A percentile compares a stretch with the other conserved stretches of the same genome.
These are phyloP conservation scores for Rhagophthalmus giganteus DNA, from an alignment of 2,888 invertebrate species.

Conservation along the genomic window DNA sequence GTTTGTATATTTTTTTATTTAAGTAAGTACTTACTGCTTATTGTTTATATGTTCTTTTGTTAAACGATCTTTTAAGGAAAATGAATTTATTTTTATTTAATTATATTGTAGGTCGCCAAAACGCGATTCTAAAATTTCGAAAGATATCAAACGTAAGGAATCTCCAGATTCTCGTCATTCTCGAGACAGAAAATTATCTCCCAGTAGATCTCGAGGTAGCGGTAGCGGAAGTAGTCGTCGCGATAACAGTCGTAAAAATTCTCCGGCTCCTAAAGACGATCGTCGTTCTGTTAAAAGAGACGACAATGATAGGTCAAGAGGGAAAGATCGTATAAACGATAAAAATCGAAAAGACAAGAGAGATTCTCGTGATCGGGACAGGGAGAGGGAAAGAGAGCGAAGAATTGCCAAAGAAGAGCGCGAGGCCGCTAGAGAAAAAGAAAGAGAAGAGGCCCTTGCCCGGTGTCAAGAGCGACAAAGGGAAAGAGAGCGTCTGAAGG, in stretches of 20 bases:
- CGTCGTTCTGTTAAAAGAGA: constrained; percentile 52
- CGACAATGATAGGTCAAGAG: constrained; percentile 55
- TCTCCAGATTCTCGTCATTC: constrained; percentile 54
- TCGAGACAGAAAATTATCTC: constrained; percentile 49
- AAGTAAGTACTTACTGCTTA: too few species aligned
- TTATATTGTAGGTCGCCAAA: constrained; percentile 44
- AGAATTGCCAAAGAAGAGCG: constrained; percentile 59
- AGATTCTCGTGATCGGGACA: constrained; percentile 66
- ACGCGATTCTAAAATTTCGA: constrained; percentile 43
- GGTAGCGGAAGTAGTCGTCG: constrained; percentile 40
- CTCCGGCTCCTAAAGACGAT: constrained; percentile 57
- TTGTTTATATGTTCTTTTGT: too few species aligned
- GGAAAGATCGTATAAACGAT: constrained; percentile 39
- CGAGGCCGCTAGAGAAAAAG: constrained; percentile 64
- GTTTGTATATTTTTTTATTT: constrained; percentile 5
- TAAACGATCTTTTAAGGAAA: too few species aligned
- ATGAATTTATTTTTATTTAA: too few species aligned
- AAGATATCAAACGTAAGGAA: constrained; percentile 51
- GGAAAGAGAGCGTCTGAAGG: constrained; percentile 58
- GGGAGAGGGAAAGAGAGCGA: constrained; percentile 61
- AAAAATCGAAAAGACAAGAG: constrained; percentile 57
- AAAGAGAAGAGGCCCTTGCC: constrained; percentile 66
- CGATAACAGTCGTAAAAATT: constrained; percentile 48
- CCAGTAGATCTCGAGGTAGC: constrained; percentile 44
- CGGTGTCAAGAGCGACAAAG: constrained; percentile 67